Base-by-base conservation (phyloP, 2,113 vertebrate genomes). In the Strigops habroptila region DNA sequence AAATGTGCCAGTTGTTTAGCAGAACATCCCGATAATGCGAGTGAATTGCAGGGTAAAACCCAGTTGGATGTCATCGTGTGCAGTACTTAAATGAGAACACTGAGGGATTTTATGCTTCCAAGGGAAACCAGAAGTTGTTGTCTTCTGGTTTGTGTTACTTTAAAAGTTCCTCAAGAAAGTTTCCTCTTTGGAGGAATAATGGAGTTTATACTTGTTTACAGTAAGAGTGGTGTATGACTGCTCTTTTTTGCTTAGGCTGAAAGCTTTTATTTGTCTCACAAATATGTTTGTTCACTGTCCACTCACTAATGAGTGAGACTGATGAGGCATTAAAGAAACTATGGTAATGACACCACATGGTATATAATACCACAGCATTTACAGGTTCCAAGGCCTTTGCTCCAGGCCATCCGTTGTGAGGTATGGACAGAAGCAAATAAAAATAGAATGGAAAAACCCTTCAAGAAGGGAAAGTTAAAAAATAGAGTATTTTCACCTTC, bases 31-130 rank as follows among this genome's bases (percentile, higher is more conserved):
- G 57, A 69, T 96, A 96, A 93, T 82, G 81, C 0, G 2, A 86
- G 70, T 73, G 80, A 94, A 73, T 87, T 87, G 65, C 91, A 89
- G 92, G 91, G 83, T 95, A 92, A 96, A 95, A 95, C 80, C 77
- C 92, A 84, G 69, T 94, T 92, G 91, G 73, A 73, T 94, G 86
- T 93, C 91, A 65, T 44, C 83, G 46, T 83, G 30, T 27, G 33
- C 43, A 77, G 75, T 80, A 69, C 86, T 96, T 95, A 95, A 87
- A 73, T 90, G 77, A 96, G 81, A 95, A 86, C 93, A 94, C 57
- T 74, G 69, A 86, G 65, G 74, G 65, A 55, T 81, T 89, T 85
- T 92, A 70, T 97, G 60, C 43, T 97, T 95, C 86, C n/a, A 65
- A 52, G 81, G 74, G 57, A 76, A 89, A n/a, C n/a, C n/a, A 87